Percentiles rank a stretch among this genome's conserved stretches.
Conservation (phyloP, 2,888 invertebrate species). For the Thymelicus sylvestris region DNA sequence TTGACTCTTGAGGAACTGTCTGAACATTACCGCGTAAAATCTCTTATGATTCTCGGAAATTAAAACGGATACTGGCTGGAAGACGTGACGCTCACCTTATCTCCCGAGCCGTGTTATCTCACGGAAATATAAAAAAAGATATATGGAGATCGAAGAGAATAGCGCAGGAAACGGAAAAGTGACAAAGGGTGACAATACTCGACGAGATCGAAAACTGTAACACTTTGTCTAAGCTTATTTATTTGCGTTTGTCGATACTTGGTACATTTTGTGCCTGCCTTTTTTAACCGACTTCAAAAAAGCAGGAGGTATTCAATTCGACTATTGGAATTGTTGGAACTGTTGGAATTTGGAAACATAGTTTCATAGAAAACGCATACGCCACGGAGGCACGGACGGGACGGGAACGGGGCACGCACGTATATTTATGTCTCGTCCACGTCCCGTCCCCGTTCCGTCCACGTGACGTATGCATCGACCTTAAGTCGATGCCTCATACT, state of each 20-base stretch:
- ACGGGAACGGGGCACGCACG: no score
- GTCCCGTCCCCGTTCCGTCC: no score
- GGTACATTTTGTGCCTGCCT: no score
- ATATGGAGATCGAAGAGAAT: conserved; percentile 29
- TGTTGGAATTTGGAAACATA: no score
- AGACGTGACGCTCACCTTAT: conserved; percentile 32
- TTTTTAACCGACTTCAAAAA: no score
- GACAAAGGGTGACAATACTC: neutral
- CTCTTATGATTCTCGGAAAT: conserved; percentile 23
- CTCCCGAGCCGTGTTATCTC: conserved; percentile 26
- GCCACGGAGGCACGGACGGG: no score
- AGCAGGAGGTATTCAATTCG: no score
- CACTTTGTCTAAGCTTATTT: conserved; percentile 9
- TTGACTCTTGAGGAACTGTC: neutral
- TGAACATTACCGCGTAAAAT: conserved; percentile 27
- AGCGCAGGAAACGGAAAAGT: neutral
- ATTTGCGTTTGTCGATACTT: neutral
- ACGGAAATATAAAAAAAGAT: conserved; percentile 34
- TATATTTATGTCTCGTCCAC: no score
- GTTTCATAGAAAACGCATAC: no score
- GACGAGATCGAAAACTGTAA: neutral
- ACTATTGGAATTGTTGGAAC: no score
- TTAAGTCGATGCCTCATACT: no score
- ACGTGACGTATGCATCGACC: no score
- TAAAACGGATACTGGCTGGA: conserved; percentile 25